Evolutionary conservation across 64 coral and sea anemone species (phyloP), one percentile per base, ranked within the genome.

Genomic region (Trachythela sp.): DNA sequence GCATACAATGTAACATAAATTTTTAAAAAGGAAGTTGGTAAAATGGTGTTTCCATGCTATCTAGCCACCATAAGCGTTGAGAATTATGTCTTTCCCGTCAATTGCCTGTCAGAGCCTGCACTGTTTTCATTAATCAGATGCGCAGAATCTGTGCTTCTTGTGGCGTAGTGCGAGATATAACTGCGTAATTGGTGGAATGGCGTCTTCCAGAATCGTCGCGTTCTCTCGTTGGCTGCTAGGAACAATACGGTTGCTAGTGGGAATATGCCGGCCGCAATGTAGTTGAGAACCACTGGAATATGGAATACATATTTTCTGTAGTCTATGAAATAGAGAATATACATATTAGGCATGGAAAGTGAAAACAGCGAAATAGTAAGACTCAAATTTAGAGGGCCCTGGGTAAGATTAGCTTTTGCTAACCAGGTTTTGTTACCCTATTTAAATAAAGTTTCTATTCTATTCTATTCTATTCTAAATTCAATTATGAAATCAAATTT

Each of bases 211-310:
- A 80, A 80, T 80, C 75, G 31, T 18, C 75, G 20, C 14, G 75
- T 39, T 80, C 20, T 80, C 75, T 80, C 75, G 75, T 80, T 80
- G 31, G 75, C 75, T 0, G 75, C 75, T 17, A 80, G 75, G 37
- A 80, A 80, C 75, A 80, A 0, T 15, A 80, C 75, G 9, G 75
- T 80, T 9, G 34, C 31, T 35, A 80, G 33, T 4, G 75, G 75
- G 34, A 80, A 80, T 22, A 80, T 10, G 31, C 33, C 75, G 3
- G 75, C 30, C 6, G 32, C 31, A 0, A 80, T 39, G 30, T 80
- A 80, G 0, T 80, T 2, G 9, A 38, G 20, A 35, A 80, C 33
- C 37, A 80, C 0, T 17, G 75, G 34, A 22, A 80, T 11, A 2
- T 80, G 34, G 15, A 18, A 80, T 17, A 10, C 9, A 29, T 80